A percentile compares a stretch with the other conserved stretches of the same genome.
These are phyloP conservation scores for Chloromyia formosa DNA, from an alignment of 2,888 invertebrate species.

Conservation along the genomic window DNA sequence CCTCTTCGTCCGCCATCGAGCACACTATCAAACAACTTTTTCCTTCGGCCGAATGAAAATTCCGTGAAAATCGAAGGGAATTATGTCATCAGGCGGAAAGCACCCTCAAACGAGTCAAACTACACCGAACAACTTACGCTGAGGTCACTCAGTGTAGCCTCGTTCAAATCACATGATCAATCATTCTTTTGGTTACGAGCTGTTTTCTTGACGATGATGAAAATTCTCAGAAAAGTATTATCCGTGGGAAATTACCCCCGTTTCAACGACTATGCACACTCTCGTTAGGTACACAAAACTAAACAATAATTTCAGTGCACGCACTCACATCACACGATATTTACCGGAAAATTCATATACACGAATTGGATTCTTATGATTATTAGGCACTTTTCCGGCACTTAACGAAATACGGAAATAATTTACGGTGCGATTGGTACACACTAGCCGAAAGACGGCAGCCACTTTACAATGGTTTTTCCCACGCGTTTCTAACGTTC, in stretches of 20 bases:
- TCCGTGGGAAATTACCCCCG: too few relatives aligned
- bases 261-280: too few relatives aligned
- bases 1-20: slow-evolving; percentile 22
- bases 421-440: not conserved
- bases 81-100: slow-evolving; percentile 25
- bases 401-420: not conserved
- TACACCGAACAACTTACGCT: not conserved
- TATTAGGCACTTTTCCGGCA: not conserved
- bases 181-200: not conserved
- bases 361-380: not conserved
- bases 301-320: too few relatives aligned
- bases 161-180: not conserved
- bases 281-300: too few relatives aligned
- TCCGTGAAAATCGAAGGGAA: slow-evolving; percentile 12
- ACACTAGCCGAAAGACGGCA: not conserved
- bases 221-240: not conserved
- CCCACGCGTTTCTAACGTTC: slow-evolving; percentile 18
- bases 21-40: not conserved
- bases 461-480: slow-evolving; percentile 22
- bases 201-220: not conserved
- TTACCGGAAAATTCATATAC: too few relatives aligned
- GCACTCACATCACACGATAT: too few relatives aligned
- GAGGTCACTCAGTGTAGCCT: not conserved
- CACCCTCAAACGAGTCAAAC: not conserved
- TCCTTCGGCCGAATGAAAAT: not conserved